Evolutionary conservation across 2,113 vertebrate genomes (phyloP).

Genomic region (Trichechus manatus): DNA sequence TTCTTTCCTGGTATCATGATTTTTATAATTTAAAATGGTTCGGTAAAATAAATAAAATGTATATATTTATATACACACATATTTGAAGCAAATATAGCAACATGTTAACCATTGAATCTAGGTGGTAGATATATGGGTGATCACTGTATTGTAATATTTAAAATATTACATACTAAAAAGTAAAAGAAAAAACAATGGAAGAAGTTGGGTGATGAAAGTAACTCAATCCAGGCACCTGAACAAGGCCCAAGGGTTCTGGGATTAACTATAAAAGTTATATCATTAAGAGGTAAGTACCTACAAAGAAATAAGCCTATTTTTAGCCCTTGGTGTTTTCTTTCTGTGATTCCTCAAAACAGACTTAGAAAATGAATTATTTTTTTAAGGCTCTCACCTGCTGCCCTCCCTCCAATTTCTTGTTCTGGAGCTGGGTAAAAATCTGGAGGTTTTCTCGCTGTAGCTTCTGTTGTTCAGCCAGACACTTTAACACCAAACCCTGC

Average conservation of each 20-base stretch:
- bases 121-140: background rate
- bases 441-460: constrained; percentile 88
- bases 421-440: constrained; percentile 87
- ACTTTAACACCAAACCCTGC: constrained; percentile 87
- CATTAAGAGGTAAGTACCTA: constrained; percentile 11
- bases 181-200: constrained; percentile 28
- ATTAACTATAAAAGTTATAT: constrained; percentile 11
- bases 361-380: constrained; percentile 48
- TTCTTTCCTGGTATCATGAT: background rate
- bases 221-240: constrained; percentile 47
- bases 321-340: constrained; percentile 16
- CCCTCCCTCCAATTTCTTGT: constrained; percentile 79
- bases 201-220: constrained; percentile 36
- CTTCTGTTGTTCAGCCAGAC: constrained; percentile 88
- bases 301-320: constrained; percentile 26
- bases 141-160: constrained; percentile 22
- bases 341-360: constrained; percentile 60
- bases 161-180: constrained; percentile 43
- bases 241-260: constrained; percentile 2
- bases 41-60: background rate
- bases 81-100: background rate
- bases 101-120: background rate
- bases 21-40: constrained; percentile 61
- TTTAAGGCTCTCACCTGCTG: constrained; percentile 84
- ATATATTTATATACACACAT: background rate